Evolutionary conservation across 2,888 invertebrate species (phyloP).

Genomic region (Baronia brevicornis): DNA sequence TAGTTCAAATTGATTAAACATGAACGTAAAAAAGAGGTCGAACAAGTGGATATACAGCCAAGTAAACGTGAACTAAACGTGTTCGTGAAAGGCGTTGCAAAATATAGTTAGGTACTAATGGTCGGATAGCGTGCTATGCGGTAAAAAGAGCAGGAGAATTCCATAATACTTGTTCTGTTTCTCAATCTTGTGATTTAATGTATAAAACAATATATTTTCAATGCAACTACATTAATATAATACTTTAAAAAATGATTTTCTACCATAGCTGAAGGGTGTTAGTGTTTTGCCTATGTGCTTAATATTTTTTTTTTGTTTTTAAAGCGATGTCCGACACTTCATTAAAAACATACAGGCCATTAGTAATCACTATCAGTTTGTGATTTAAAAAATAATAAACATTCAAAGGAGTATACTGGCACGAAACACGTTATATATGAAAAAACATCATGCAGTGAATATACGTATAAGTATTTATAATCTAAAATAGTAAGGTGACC

Average conservation of each 20-base stretch:
- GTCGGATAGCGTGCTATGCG: slow-evolving; percentile 12
- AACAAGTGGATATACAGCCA: slow-evolving; percentile 7
- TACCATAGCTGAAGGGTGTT: too few species aligned
- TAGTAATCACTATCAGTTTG: too few species aligned
- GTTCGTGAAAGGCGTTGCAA: slow-evolving; percentile 12
- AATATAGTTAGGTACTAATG: slow-evolving; percentile 9
- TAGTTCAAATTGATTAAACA: slow-evolving; percentile 14
- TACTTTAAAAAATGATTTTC: too few species aligned
- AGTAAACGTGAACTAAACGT: slow-evolving; percentile 5
- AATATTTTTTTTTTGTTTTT: too few species aligned
- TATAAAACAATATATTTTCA: too few species aligned
- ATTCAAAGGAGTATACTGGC: not conserved
- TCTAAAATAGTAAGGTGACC: slow-evolving; percentile 73
- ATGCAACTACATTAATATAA: too few species aligned
- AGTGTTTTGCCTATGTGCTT: too few species aligned
- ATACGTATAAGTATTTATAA: slow-evolving; percentile 37
- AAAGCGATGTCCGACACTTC: too few species aligned
- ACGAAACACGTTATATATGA: slow-evolving; percentile 8
- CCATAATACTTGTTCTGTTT: slow-evolving; percentile 6
- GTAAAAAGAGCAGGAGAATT: slow-evolving; percentile 9
- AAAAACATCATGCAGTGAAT: slow-evolving; percentile 31
- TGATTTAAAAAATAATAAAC: too few species aligned
- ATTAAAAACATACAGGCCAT: too few species aligned
- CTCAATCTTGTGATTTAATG: too few species aligned
- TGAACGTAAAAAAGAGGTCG: slow-evolving; percentile 9